Evolutionary conservation across 2,888 invertebrate species (phyloP).

Genomic region (Dryococelus australis): DNA sequence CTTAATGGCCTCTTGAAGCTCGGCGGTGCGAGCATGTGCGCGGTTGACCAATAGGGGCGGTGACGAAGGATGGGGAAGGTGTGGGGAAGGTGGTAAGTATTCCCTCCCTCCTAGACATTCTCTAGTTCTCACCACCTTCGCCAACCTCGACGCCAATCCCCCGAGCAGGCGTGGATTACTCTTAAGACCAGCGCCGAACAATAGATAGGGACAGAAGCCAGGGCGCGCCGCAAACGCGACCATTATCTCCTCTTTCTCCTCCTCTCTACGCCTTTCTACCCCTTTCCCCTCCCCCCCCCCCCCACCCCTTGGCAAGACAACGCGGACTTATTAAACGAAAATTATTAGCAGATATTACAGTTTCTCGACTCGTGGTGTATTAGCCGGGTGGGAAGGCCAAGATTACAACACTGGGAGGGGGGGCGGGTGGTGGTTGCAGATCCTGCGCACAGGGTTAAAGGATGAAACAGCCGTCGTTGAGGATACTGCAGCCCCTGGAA

Average conservation of each 20-base stretch:
- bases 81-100: too few species aligned
- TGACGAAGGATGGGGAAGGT: too few species aligned
- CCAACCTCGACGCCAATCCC: background rate
- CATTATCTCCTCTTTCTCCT: background rate
- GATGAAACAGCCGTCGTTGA: background rate
- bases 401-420: background rate
- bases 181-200: background rate
- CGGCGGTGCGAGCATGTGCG: too few species aligned
- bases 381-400: background rate
- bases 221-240: background rate
- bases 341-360: constrained; percentile 16
- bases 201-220: background rate
- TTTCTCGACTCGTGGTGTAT: background rate
- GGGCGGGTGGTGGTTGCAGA: too few species aligned
- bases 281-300: constrained; percentile 16
- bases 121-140: too few species aligned
- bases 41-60: too few species aligned
- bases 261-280: too few species aligned
- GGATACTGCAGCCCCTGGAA: background rate
- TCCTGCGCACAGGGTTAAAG: background rate
- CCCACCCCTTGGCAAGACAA: background rate
- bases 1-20: too few species aligned
- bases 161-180: background rate
- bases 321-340: background rate
- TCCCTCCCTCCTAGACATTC: too few species aligned